Evolutionary conservation across 37 sponge, comb jelly and placozoan species (phyloP).

Genomic region (Amphimedon queenslandica): DNA sequence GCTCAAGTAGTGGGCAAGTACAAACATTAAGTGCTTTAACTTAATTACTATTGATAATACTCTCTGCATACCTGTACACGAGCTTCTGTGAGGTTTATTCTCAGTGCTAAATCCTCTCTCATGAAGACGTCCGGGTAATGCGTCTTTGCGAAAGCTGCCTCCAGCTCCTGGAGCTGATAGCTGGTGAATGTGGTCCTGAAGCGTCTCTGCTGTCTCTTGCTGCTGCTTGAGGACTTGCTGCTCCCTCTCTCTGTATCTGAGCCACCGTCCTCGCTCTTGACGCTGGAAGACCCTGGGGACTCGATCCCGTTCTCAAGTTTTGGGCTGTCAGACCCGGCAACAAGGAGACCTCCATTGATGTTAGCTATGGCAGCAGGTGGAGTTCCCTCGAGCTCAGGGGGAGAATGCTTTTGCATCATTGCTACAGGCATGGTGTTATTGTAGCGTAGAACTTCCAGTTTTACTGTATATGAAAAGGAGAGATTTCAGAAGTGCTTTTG

Average conservation of each 20-base stretch:
- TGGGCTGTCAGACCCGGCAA: constrained; percentile 21
- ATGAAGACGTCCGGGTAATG: constrained; percentile 95
- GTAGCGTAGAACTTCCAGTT: constrained; percentile 7
- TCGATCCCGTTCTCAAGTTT: constrained; percentile 38
- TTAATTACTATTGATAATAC: neutral
- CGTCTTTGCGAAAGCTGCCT: constrained; percentile 83
- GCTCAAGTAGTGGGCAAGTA: too few species aligned
- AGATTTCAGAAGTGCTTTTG: neutral
- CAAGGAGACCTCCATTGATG: too few species aligned
- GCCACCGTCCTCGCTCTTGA: constrained; percentile 29
- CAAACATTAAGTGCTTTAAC: too few species aligned
- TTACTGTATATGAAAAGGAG: constrained; percentile 3
- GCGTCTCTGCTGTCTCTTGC: constrained; percentile 87
- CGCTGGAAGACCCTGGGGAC: constrained; percentile 6
- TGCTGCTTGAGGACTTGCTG: neutral
- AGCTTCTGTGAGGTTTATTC: constrained; percentile 87
- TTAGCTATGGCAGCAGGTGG: constrained; percentile 49
- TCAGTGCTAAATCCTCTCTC: constrained; percentile 86
- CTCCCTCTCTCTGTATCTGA: neutral
- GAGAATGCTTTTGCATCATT: constrained; percentile 51
- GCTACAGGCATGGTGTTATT: constrained; percentile 56
- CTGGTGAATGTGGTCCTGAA: constrained; percentile 92
- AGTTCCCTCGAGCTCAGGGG: too few species aligned
- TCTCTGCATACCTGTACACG: constrained; percentile 78
- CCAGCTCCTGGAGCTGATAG: constrained; percentile 86